Evolutionary conservation across 2,888 invertebrate species (phyloP), one percentile per base, ranked within the genome.

Genomic region (Disparrhopalites patrizii): DNA sequence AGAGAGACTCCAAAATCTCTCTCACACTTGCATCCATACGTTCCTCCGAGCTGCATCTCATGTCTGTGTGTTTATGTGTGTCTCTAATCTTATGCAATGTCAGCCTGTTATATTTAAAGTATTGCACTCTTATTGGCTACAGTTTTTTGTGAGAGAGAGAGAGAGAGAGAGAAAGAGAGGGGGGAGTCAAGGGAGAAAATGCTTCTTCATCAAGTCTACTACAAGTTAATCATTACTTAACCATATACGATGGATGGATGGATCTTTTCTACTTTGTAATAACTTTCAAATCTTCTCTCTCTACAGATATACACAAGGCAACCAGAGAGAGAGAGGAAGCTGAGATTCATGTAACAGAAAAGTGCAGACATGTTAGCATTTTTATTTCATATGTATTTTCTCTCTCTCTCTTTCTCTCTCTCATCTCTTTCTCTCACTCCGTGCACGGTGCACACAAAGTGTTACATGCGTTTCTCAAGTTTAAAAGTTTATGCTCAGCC

Each of bases 191-290:
- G 5, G 47, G 58, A 58, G 47, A 47, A 47, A 40, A 30, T 30
- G 43, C 43, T 43, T 58, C 47, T 58, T 58, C 58, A 58, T 58
- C 58, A 58, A 58, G 28, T 58, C 18, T 20, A n/a, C n/a, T n/a
- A 47, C 23, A 30, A 58, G 58, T 58, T 58, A 58, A 58, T 58
- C 58, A 58, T 58, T 58, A 58, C 58, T 47, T 43, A 43, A 43
- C 43, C 58, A 47, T 43, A 58, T 25, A 47, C 15, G 36, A 10
- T 36, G 27, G 25, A 30, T 52, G 33, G 38, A 58, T 58, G 58
- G 18, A 43, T 55, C 31, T 57, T 43, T 43, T 43, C 43, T 43
- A 10, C 10, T 23, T 20, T 8, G 15, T 47, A n/a, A n/a, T n/a
- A n/a, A 20, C 3, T 7, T 13, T 20, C 23, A 3, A 13, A 5